Evolutionary conservation across 2,797 vertebrate genomes (phyloP).

Genomic region (Anguilla pacifica): DNA sequence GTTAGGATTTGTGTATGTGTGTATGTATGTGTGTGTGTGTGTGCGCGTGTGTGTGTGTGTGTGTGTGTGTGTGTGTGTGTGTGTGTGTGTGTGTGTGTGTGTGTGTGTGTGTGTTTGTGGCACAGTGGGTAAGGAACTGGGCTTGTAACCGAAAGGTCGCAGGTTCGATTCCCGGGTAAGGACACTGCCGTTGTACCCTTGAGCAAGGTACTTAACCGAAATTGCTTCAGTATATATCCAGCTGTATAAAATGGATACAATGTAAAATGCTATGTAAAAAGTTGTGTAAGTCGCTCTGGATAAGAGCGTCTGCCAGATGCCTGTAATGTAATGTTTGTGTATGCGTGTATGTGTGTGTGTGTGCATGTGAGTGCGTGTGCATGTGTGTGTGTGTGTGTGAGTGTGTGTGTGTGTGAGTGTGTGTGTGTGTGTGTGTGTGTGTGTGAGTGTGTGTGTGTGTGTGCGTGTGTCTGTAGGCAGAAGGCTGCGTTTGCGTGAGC

Average conservation of each 20-base stretch:
- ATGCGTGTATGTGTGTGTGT: conserved; percentile 10
- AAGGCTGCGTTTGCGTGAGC: background rate
- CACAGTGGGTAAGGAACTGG: no score
- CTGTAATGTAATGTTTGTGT: no score
- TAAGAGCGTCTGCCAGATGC: no score
- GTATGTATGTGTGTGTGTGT: conserved; percentile 15
- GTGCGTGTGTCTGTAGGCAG: conserved; percentile 13
- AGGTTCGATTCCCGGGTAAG: no score
- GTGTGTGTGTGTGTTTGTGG: background rate
- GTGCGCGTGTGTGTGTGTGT: background rate
- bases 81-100: conserved; percentile 11
- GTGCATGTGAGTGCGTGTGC: conserved; percentile 3
- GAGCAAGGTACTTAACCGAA: no score
- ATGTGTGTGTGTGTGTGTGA: background rate
- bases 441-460: background rate
- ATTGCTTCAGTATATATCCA: no score
- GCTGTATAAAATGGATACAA: no score
- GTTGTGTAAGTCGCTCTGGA: no score
- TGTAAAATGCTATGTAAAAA: no score
- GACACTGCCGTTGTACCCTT: no score
- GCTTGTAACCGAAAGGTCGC: no score
- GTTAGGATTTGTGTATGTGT: background rate
- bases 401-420: conserved; percentile 8
- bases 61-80: background rate
- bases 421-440: background rate